phyloP scores from a whole-genome alignment of 2,797 vertebrate genomes.

The Rhynchonycteris naso region DNA sequence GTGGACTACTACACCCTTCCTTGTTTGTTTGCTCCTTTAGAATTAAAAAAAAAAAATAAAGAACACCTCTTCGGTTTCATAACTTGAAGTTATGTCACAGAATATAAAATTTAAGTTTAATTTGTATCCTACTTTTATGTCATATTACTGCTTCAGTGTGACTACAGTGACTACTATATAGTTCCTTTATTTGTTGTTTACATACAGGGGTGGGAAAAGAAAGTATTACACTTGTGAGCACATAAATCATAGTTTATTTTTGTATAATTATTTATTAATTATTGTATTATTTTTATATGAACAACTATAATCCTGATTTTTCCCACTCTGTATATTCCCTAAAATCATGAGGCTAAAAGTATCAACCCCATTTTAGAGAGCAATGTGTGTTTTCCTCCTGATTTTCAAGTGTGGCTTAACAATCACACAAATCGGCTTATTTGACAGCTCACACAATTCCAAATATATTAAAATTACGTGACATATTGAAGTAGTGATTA shows the following conservation, averaged over 20 bases:
- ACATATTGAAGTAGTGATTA: background rate
- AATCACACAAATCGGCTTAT: background rate
- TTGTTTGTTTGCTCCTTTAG: background rate
- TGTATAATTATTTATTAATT: no score
- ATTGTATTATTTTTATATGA: no score
- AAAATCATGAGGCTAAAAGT: background rate
- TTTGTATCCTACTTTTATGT: background rate
- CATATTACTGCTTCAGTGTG: background rate
- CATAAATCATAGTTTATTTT: no score
- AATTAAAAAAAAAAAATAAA: background rate
- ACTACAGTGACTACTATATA: background rate
- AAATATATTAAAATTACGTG: background rate
- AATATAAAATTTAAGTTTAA: background rate
- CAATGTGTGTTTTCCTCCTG: background rate
- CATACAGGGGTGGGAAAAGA: background rate
- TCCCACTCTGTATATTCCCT: background rate
- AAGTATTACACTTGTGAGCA: no score
- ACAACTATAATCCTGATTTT: no score
- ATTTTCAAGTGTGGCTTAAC: background rate
- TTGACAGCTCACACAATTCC: background rate
- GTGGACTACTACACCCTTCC: background rate
- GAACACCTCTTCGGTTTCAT: background rate
- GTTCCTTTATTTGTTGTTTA: background rate
- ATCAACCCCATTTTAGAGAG: background rate
- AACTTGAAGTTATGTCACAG: background rate